These are phyloP conservation scores for Trachelus troglodyta DNA, from an alignment of 2,888 invertebrate genomes.

Conservation along the genomic window DNA sequence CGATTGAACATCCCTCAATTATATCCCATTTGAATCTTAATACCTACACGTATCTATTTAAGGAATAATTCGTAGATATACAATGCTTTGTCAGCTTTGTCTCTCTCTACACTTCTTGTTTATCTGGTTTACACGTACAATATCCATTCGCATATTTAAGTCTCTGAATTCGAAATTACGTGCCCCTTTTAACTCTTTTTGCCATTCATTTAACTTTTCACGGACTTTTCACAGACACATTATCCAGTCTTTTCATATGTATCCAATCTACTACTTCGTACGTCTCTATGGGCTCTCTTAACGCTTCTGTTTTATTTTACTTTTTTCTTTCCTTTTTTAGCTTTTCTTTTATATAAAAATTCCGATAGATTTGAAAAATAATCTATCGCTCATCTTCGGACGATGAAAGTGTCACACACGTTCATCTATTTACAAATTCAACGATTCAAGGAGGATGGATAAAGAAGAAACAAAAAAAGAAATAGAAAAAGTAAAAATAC, in stretches of 20 bases:
- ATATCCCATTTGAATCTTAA: background rate
- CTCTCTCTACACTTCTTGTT: background rate
- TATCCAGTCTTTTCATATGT: background rate
- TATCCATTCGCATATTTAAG: background rate
- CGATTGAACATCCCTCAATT: background rate
- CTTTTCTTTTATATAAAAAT: slow-evolving; percentile 31
- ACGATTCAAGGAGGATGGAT: background rate
- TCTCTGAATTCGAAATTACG: background rate
- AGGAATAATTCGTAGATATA: background rate
- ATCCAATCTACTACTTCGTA: background rate
- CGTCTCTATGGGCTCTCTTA: background rate
- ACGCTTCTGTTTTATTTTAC: background rate
- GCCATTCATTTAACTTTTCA: too few relatives aligned
- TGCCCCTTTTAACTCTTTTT: background rate
- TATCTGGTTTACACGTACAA: background rate
- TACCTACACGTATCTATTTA: background rate
- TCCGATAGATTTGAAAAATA: slow-evolving; percentile 44
- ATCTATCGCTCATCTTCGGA: slow-evolving; percentile 36
- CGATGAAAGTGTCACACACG: slow-evolving; percentile 33
- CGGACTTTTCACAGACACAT: too few relatives aligned
- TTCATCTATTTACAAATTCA: slow-evolving; percentile 2
- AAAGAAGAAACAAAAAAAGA: slow-evolving; percentile 6
- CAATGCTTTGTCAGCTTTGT: background rate
- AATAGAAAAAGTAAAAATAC: slow-evolving; percentile 10
- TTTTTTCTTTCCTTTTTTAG: slow-evolving; percentile 6